Percentiles rank a stretch among this genome's conserved stretches.
Conservation (phyloP, 1,140 invertebrate genomes). For the Samia ricini region DNA sequence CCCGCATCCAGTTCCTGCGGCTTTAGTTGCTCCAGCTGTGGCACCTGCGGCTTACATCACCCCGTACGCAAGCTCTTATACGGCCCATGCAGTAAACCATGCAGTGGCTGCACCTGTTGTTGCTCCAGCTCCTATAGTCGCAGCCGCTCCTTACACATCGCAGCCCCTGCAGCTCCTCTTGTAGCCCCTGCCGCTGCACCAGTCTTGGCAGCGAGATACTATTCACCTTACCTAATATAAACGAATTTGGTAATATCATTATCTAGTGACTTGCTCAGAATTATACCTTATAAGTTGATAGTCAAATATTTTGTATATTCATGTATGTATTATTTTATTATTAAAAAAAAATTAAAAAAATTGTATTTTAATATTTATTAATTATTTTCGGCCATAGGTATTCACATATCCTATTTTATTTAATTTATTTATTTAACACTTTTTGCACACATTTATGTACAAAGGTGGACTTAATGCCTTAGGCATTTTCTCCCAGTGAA, state of each 20-base stretch:
- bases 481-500: too few relatives aligned
- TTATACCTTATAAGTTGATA: neutral
- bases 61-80: constrained; percentile 81
- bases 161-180: constrained; percentile 27
- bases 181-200: constrained; percentile 25
- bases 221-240: constrained; percentile 56
- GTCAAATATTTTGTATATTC: too few relatives aligned
- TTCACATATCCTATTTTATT: neutral
- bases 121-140: constrained; percentile 60
- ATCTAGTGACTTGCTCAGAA: constrained; percentile 70
- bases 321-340: neutral
- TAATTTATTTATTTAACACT: too few relatives aligned
- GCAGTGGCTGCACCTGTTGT: constrained; percentile 78
- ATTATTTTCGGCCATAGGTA: neutral
- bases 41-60: constrained; percentile 79
- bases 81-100: constrained; percentile 81
- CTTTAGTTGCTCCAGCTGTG: constrained; percentile 66
- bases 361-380: too few relatives aligned
- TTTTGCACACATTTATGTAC: too few relatives aligned
- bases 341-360: neutral
- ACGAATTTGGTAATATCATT: constrained; percentile 65
- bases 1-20: constrained; percentile 59
- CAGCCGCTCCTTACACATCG: constrained; percentile 35
- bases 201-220: constrained; percentile 42
- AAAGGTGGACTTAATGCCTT: too few relatives aligned